phyloP scores from a whole-genome alignment of 2,113 vertebrate species.

The Bujurquina vittata region DNA sequence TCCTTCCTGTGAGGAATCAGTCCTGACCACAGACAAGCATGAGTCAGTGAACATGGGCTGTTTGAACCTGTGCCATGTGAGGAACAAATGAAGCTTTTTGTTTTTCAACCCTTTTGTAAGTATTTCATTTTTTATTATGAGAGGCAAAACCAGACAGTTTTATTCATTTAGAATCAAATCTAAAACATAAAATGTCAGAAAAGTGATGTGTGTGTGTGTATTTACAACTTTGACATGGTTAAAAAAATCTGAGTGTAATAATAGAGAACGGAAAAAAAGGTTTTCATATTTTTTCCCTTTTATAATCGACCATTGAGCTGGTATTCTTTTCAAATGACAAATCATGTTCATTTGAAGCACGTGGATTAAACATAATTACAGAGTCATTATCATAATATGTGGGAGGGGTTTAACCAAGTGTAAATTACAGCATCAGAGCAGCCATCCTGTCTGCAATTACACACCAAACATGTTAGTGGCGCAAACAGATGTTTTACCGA shows the following conservation, averaged over 20 bases:
- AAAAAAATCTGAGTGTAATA: not conserved
- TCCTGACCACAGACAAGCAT: not conserved
- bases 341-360: not conserved
- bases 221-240: not conserved
- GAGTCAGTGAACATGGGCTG: not conserved
- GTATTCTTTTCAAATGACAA: not conserved
- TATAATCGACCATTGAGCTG: not conserved
- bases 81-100: not conserved
- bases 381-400: not conserved
- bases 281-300: no score
- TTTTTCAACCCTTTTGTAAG: not conserved
- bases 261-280: no score
- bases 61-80: not conserved
- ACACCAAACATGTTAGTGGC: constrained; percentile 24
- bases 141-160: not conserved
- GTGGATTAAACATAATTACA: not conserved
- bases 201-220: not conserved
- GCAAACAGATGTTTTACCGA: constrained; percentile 28
- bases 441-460: not conserved
- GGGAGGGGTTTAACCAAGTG: constrained; percentile 15
- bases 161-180: not conserved
- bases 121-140: not conserved
- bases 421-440: constrained; percentile 39
- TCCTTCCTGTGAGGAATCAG: not conserved
- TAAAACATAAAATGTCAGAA: not conserved